Base-by-base conservation (phyloP, 2,113 vertebrate species). In the Salvator merianae region DNA sequence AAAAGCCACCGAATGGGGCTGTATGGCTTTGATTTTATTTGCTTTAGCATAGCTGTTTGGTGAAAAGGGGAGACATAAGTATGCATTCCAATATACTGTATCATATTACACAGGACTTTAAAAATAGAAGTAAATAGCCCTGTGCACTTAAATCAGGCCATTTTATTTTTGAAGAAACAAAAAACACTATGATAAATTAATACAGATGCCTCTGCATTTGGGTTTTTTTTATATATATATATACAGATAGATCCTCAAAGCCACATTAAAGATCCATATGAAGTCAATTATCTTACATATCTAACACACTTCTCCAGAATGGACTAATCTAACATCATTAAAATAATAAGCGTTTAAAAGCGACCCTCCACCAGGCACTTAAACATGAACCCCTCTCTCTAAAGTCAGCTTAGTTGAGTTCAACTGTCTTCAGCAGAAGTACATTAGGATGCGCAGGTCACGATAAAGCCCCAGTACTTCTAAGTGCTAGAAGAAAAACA, bases 11-110 rank as follows among this genome's bases (percentile, higher is more conserved):
- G 93, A 73, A 80, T 90, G 90, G 86, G 91, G 91, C 93, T 95
- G 92, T 76, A 91, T 86, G 91, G 69, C 88, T 93, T 94, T 90
- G 94, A 91, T 94, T 96, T 95, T 95, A 95, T 96, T 96, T 95
- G 93, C 91, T 92, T 94, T 93, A 93, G 91, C 93, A 81, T 89
- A 85, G 91, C 91, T 90, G 91, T 93, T 93, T 89, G 87, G 92
- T 85, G 93, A 91, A 91, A 91, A 86, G 91, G 91, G 90, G 70
- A 94, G 91, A 92, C 91, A 91, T 94, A 94, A 94, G 95, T 94
- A 94, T 93, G 92, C 91, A 89, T 92, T 93, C 86, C 93, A 91
- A 91, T 83, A 90, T 91, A 87, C 91, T 77, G 70, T 91, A 90
- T 87, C 91, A 87, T 79, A 89, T 91, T 91, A 93, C 84, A 28